Percentiles rank a stretch among this genome's conserved stretches.
Evolutionary conservation across 2,113 vertebrate genomes (phyloP).

Genomic region (Notechis scutatus): DNA sequence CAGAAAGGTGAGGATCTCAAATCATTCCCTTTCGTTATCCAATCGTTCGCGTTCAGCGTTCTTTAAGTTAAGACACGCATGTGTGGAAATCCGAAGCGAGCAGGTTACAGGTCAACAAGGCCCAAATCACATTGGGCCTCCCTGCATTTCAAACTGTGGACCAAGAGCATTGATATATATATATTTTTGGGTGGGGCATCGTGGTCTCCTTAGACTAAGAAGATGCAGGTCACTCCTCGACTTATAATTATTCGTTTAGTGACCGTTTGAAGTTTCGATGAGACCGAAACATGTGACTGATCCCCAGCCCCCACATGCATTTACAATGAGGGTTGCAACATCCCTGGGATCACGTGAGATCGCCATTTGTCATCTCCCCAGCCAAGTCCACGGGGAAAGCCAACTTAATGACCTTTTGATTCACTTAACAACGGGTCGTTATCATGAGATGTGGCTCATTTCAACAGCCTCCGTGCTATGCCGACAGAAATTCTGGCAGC

Average conservation of each 20-base stretch:
- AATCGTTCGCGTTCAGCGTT: conserved; percentile 7
- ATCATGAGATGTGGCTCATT: not conserved
- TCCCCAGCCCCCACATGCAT: not conserved
- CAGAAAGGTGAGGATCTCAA: conserved; percentile 66
- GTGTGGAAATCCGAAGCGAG: not conserved
- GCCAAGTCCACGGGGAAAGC: not conserved
- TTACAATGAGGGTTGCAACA: not conserved
- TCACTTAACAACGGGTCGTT: not conserved
- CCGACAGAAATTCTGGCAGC: not conserved
- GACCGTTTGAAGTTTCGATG: not conserved
- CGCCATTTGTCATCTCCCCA: not conserved
- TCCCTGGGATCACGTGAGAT: not conserved
- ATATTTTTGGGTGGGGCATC: not conserved
- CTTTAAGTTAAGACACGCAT: no score
- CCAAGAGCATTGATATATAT: not conserved
- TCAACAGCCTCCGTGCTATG: not conserved
- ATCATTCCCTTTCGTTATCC: conserved; percentile 4
- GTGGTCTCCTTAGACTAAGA: not conserved
- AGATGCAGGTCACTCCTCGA: not conserved
- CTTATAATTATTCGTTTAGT: not conserved
- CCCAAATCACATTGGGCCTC: not conserved
- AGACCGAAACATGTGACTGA: not conserved
- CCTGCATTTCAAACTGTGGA: not conserved
- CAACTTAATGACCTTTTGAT: not conserved
- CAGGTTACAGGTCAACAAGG: not conserved